Base-by-base conservation (phyloP, 2,797 vertebrate genomes). In the Melanotaenia nigrans region DNA sequence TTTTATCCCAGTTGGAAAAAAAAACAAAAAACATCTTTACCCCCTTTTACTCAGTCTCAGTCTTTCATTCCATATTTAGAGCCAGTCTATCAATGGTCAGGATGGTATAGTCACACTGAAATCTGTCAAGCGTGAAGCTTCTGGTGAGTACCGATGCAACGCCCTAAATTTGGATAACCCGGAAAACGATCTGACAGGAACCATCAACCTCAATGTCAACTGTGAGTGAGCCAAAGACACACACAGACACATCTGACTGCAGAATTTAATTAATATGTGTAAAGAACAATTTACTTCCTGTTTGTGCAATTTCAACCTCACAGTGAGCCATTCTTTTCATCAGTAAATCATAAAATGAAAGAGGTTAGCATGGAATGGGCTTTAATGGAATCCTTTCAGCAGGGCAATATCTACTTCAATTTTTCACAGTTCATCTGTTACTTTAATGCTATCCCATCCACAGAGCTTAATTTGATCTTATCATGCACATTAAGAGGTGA, bases 141-240 rank as follows among this genome's bases (percentile, higher is more conserved):
- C 70, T 0, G 95, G 94, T 0, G 13, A 22, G 1, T 96, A 95
- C n/a, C 77, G 0, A 30, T 96, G 96, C 83, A 64, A 58, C 0
- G 93, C 87, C 1, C 81, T 67, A 0, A 95, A 96, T 69, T 95
- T 85, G 0, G 95, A 96, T 0, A 89, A 90, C 0, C n/a, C 91
- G 0, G 87, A 92, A 0, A 83, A 86, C 0, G 85, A 93, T 2
- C 90, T 95, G 30, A 82, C 10, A 16, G 85, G 84, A 57, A 77
- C 42, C 0, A 73, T 94, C 68, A 55, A 0, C 47, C 85, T 96
- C n/a, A 18, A 0, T 0, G 93, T 96, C 56, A 70, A 95, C 74
- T 96, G 96, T 96, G 87, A 96, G 96, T 87, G 14, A 65, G 6
- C 32, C 45, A 65, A 30, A 73, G 14, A 63, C n/a, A 61, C 58